Conservation (phyloP, 2,113 vertebrate species). For the Notarius quadriscutis region DNA sequence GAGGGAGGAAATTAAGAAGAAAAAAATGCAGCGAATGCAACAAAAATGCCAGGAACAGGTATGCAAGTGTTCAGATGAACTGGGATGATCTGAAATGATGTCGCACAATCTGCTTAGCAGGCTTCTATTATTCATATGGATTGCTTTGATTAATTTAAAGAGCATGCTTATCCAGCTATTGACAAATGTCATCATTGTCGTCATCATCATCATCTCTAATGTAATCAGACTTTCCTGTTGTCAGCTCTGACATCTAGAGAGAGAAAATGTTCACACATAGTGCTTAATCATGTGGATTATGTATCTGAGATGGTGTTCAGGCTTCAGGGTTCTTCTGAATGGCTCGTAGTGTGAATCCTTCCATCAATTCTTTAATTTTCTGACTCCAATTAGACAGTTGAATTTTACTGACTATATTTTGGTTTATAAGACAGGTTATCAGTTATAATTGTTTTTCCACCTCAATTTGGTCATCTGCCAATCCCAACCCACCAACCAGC, state of each 20-base stretch:
- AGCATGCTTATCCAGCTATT: constrained; percentile 18
- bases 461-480: neutral
- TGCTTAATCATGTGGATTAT: neutral
- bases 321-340: neutral
- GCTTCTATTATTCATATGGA: constrained; percentile 27
- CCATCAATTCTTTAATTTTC: neutral
- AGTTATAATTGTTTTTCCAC: neutral
- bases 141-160: constrained; percentile 43
- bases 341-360: neutral
- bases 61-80: neutral
- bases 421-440: neutral
- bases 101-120: neutral
- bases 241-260: constrained; percentile 22
- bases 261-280: neutral
- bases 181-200: constrained; percentile 28
- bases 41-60: neutral
- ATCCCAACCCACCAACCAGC: neutral
- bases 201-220: neutral
- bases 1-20: neutral
- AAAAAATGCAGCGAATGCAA: constrained; percentile 17
- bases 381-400: neutral
- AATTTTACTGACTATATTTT: neutral
- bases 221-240: constrained; percentile 18
- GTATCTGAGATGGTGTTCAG: neutral
- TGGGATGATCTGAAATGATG: neutral